Evolutionary conservation across 2,113 vertebrate species (phyloP).

Genomic region (Montifringilla adamsi): DNA sequence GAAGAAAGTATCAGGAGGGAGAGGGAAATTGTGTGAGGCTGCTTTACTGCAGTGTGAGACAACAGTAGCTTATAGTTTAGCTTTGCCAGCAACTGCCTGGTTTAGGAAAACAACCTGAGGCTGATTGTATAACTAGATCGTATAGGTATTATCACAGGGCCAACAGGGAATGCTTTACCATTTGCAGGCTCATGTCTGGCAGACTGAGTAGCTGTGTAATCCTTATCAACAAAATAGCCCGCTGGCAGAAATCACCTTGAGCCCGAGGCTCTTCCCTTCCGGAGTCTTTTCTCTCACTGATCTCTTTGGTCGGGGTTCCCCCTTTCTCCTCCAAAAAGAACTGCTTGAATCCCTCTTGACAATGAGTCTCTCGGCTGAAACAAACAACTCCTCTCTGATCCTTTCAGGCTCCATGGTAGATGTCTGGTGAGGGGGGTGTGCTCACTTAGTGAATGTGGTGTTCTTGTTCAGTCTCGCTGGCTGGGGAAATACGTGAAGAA

Average conservation of each 20-base stretch:
- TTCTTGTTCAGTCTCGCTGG: background rate
- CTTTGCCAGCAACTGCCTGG: background rate
- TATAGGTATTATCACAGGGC: background rate
- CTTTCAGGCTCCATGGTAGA: background rate
- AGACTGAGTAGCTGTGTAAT: background rate
- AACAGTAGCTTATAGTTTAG: slow-evolving; percentile 17
- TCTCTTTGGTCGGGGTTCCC: background rate
- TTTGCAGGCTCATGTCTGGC: background rate
- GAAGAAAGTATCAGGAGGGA: background rate
- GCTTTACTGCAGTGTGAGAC: background rate
- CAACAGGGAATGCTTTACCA: background rate
- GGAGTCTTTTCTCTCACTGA: background rate
- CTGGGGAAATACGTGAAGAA: background rate
- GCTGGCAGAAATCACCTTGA: slow-evolving; percentile 7
- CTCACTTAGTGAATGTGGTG: background rate
- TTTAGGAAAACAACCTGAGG: slow-evolving; percentile 41
- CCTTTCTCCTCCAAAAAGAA: background rate
- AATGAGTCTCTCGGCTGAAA: background rate
- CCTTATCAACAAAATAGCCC: background rate
- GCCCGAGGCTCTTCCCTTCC: background rate
- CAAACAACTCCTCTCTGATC: background rate
- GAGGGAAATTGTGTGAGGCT: background rate
- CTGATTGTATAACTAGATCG: slow-evolving; percentile 29
- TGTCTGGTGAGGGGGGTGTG: background rate
- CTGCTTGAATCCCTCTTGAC: background rate